These are phyloP conservation scores for Perccottus glenii DNA, from an alignment of 2,113 vertebrate genomes.

Conservation along the genomic window DNA sequence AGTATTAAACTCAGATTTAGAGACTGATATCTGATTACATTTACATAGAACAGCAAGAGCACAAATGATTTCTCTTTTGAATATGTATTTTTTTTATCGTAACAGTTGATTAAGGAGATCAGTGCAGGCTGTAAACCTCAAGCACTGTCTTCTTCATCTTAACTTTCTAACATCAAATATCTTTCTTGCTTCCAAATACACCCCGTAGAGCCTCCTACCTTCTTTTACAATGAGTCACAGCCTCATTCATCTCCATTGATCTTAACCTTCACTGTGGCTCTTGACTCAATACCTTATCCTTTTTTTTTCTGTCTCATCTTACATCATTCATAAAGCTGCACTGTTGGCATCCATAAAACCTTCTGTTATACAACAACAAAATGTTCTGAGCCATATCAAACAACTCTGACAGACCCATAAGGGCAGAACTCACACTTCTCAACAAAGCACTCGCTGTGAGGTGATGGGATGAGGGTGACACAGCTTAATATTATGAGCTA, in stretches of 20 bases:
- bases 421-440: conserved; percentile 10
- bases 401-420: neutral
- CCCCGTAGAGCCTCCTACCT: neutral
- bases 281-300: conserved; percentile 43
- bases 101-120: too few species aligned
- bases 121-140: neutral
- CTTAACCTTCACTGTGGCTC: conserved; percentile 34
- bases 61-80: too few species aligned
- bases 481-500: conserved; percentile 53
- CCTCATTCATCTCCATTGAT: conserved; percentile 48
- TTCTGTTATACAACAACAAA: conserved; percentile 19
- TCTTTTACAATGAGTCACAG: conserved; percentile 43
- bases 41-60: too few species aligned
- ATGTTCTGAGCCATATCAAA: conserved; percentile 13
- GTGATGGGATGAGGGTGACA: conserved; percentile 54
- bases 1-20: too few species aligned
- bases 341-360: conserved; percentile 22
- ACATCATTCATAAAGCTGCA: conserved; percentile 60
- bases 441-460: conserved; percentile 11
- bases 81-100: too few species aligned
- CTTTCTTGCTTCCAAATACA: neutral
- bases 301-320: conserved; percentile 31
- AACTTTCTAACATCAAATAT: neutral
- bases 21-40: too few species aligned
- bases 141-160: neutral